Evolutionary conservation across 2,888 invertebrate species (phyloP).

Genomic region (Blastobasis lacticolella): DNA sequence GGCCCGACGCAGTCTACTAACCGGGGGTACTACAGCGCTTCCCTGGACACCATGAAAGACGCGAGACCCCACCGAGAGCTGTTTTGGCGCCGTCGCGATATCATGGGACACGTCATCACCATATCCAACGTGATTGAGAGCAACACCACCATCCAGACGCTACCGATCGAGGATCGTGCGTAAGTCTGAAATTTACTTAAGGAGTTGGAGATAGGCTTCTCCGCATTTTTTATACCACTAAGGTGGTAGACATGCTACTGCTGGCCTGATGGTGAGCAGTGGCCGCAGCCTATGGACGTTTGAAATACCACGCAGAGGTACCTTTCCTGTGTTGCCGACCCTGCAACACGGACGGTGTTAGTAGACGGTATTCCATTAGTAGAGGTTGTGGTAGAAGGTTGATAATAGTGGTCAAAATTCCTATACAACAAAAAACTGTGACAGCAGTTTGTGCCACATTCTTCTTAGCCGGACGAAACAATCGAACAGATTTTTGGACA

Average conservation of each 20-base stretch:
- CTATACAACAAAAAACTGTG: too few species aligned
- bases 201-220: too few species aligned
- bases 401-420: too few species aligned
- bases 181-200: constrained; percentile 22
- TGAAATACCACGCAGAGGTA: background rate
- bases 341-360: too few species aligned
- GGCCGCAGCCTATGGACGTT: too few species aligned
- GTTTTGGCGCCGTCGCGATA: constrained; percentile 40
- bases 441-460: too few species aligned
- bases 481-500: too few species aligned
- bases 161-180: constrained; percentile 43
- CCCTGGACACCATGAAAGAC: constrained; percentile 30
- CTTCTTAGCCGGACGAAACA: too few species aligned
- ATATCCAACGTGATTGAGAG: constrained; percentile 55
- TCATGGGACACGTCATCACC: constrained; percentile 42
- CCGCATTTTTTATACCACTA: too few species aligned
- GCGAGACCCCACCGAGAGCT: constrained; percentile 31
- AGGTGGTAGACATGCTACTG: too few species aligned
- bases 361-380: too few species aligned
- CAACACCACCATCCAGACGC: constrained; percentile 38
- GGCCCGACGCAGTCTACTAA: constrained; percentile 23
- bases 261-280: background rate
- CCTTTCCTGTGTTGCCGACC: background rate
- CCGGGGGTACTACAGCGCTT: constrained; percentile 40
- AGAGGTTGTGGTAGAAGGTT: too few species aligned